Conservation (phyloP, 2,113 vertebrate species). For the Bostrychus sinensis region DNA sequence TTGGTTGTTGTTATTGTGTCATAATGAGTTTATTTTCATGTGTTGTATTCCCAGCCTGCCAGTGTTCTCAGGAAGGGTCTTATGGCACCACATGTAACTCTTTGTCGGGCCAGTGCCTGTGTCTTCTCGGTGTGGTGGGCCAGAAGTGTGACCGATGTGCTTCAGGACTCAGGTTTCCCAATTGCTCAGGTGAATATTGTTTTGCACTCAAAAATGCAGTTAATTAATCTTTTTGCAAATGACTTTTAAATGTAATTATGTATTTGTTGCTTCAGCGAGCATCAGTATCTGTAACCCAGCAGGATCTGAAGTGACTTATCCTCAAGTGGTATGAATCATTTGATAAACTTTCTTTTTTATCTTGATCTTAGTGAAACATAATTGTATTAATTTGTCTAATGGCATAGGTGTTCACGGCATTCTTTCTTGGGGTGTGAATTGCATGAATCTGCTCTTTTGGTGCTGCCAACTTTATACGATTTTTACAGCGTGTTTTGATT, state of each 20-base stretch:
- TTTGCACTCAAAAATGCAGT: not conserved
- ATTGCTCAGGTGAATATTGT: constrained; percentile 79
- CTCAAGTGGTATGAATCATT: constrained; percentile 79
- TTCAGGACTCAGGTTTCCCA: constrained; percentile 79
- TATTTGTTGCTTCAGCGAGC: constrained; percentile 49
- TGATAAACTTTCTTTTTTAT: not conserved
- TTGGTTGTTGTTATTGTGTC: too few species aligned
- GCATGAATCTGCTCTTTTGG: constrained; percentile 7
- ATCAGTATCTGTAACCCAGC: constrained; percentile 79
- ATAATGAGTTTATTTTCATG: not conserved
- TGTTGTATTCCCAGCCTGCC: constrained; percentile 78
- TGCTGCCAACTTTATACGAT: constrained; percentile 27
- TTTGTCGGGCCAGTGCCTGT: constrained; percentile 82
- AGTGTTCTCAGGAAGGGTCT: constrained; percentile 82
- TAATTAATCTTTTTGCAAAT: not conserved
- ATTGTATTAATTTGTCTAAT: constrained; percentile 18
- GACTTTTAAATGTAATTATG: not conserved
- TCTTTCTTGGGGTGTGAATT: constrained; percentile 19
- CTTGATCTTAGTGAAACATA: not conserved
- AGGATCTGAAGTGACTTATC: constrained; percentile 77
- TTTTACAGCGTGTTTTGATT: constrained; percentile 24
- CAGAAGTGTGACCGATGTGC: constrained; percentile 83
- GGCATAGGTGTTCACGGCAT: constrained; percentile 10
- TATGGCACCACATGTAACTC: constrained; percentile 74
- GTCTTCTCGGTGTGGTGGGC: constrained; percentile 79